A percentile compares a stretch with the other conserved stretches of the same genome.
Evolutionary conservation across 1,140 invertebrate species (phyloP).

Genomic region (Penaeus japonicus): DNA sequence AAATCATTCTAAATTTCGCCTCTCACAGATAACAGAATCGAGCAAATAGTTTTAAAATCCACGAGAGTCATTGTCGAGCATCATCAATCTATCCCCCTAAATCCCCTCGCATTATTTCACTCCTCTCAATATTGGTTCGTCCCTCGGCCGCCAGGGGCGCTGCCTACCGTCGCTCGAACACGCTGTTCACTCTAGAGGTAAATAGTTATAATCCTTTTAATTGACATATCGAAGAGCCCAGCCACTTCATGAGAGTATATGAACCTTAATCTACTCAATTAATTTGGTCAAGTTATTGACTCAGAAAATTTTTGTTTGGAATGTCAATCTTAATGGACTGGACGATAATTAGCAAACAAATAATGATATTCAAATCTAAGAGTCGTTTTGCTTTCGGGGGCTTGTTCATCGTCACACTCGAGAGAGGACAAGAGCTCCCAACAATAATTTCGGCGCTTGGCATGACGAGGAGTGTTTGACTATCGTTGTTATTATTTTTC

Average conservation of each 20-base stretch:
- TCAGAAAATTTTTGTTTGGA: slow-evolving; percentile 32
- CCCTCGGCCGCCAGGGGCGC: not conserved
- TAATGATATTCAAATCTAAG: too few species aligned
- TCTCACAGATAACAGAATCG: slow-evolving; percentile 24
- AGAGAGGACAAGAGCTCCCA: too few species aligned
- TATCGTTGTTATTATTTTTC: too few species aligned
- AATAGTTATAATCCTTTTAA: slow-evolving; percentile 30
- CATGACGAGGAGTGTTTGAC: too few species aligned
- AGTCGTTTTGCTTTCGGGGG: too few species aligned
- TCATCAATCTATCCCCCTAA: slow-evolving; percentile 53
- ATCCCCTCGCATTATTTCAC: slow-evolving; percentile 39
- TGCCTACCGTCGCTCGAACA: not conserved
- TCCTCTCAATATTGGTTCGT: not conserved
- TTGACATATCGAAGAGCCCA: slow-evolving; percentile 33
- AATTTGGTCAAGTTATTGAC: slow-evolving; percentile 18
- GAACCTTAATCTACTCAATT: slow-evolving; percentile 31
- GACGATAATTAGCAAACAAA: slow-evolving; percentile 32
- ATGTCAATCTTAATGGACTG: slow-evolving; percentile 34
- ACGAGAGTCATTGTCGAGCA: slow-evolving; percentile 41
- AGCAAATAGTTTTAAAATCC: slow-evolving; percentile 55
- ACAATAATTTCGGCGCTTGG: too few species aligned
- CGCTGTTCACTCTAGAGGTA: not conserved
- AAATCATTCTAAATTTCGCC: slow-evolving; percentile 31
- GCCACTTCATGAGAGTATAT: slow-evolving; percentile 27
- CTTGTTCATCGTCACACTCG: too few species aligned